Evolutionary conservation across 2,797 vertebrate genomes (phyloP).

Genomic region (Microcaecilia unicolor): DNA sequence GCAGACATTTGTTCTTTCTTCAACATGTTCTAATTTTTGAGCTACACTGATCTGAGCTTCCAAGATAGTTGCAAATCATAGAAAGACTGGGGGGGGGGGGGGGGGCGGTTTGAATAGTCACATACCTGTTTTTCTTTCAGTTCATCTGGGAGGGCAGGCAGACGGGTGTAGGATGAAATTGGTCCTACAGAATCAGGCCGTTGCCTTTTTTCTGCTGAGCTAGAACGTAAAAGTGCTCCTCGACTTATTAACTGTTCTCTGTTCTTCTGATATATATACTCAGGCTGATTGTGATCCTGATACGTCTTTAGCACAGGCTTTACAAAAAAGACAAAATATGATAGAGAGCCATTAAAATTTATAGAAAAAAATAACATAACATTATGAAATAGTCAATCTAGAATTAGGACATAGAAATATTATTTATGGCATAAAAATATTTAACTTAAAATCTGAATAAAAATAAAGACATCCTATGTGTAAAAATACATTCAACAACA

Average conservation of each 20-base stretch:
- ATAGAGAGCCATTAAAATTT: background rate
- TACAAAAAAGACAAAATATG: background rate
- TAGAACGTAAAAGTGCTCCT: constrained; percentile 32
- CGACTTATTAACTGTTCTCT: constrained; percentile 31
- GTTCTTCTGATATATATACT: constrained; percentile 43
- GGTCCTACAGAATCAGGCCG: background rate
- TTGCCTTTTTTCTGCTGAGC: constrained; percentile 12
- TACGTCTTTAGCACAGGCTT: constrained; percentile 61
- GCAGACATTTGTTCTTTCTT: too few species aligned
- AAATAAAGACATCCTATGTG: too few species aligned
- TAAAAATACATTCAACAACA: too few species aligned
- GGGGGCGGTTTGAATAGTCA: background rate
- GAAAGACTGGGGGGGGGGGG: too few species aligned
- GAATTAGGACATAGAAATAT: too few species aligned
- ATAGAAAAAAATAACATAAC: background rate
- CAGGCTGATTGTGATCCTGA: constrained; percentile 47
- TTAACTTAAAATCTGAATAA: too few species aligned
- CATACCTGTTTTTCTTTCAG: constrained; percentile 48
- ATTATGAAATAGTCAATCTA: too few species aligned
- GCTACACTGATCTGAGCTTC: too few species aligned
- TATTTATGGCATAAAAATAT: too few species aligned
- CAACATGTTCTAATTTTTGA: too few species aligned
- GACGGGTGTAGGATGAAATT: constrained; percentile 6
- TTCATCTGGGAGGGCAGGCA: constrained; percentile 28
- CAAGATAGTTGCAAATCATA: too few species aligned